Evolutionary conservation across 2,888 invertebrate species (phyloP).

Genomic region (Lissocephala sabroskyi): DNA sequence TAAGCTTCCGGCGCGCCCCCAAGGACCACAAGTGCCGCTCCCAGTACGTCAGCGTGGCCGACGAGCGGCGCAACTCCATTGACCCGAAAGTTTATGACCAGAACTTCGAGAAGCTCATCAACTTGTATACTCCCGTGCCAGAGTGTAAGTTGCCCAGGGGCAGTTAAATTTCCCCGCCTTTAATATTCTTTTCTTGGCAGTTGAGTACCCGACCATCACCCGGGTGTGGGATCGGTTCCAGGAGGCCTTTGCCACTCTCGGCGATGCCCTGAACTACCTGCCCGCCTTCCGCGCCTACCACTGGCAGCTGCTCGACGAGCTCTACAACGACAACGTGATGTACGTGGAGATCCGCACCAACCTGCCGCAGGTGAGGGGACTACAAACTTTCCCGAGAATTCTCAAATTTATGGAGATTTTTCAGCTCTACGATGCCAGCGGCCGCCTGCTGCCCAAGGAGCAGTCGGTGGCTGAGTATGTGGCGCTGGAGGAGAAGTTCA

Average conservation of each 20-base stretch:
- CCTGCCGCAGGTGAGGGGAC: conserved; percentile 42
- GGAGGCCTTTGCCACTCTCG: conserved; percentile 73
- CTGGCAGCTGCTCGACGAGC: conserved; percentile 74
- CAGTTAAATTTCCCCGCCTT: not conserved
- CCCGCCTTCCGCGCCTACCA: conserved; percentile 76
- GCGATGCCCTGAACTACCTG: conserved; percentile 73
- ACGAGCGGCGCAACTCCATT: conserved; percentile 69
- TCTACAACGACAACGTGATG: conserved; percentile 77
- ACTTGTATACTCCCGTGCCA: conserved; percentile 75
- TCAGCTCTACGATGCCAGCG: conserved; percentile 75
- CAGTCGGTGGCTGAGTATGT: conserved; percentile 70
- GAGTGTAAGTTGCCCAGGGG: conserved; percentile 56
- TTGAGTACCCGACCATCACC: conserved; percentile 62
- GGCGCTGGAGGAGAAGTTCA: conserved; percentile 73
- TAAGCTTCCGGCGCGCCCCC: conserved; percentile 48
- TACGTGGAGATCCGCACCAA: conserved; percentile 76
- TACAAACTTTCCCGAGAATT: not conserved
- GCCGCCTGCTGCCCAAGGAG: conserved; percentile 73
- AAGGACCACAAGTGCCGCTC: conserved; percentile 49
- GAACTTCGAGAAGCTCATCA: conserved; percentile 75
- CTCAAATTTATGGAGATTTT: too few relatives aligned
- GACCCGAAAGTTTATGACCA: conserved; percentile 74
- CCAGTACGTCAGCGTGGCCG: conserved; percentile 50
- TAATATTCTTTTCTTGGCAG: conserved; percentile 26
- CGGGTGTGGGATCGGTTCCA: conserved; percentile 74